Conservation (phyloP, 2,888 invertebrate species). For the Epinotia brunnichana region DNA sequence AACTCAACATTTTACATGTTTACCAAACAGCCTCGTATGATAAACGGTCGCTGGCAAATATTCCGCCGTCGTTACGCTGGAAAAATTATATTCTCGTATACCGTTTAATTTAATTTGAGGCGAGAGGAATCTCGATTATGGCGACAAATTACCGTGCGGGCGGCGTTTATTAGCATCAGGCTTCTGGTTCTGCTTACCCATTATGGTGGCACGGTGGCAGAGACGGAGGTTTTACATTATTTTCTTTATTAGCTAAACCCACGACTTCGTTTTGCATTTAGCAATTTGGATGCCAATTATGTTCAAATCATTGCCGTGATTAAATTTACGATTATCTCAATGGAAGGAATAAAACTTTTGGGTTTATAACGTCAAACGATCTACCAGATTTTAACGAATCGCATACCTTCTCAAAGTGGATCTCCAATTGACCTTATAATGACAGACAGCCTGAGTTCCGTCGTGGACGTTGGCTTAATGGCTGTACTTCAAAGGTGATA, state of each 20-base stretch:
- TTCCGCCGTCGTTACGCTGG: slow-evolving; percentile 46
- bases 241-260: slow-evolving; percentile 42
- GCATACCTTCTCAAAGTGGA: background rate
- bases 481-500: background rate
- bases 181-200: slow-evolving; percentile 63
- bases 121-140: slow-evolving; percentile 73
- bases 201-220: slow-evolving; percentile 60
- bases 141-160: slow-evolving; percentile 74
- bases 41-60: slow-evolving; percentile 49
- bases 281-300: slow-evolving; percentile 19
- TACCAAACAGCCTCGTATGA: slow-evolving; percentile 47
- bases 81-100: slow-evolving; percentile 55
- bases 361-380: slow-evolving; percentile 18
- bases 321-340: slow-evolving; percentile 27
- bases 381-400: slow-evolving; percentile 13
- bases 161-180: slow-evolving; percentile 70
- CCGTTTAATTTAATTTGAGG: slow-evolving; percentile 71
- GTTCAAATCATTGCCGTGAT: slow-evolving; percentile 15
- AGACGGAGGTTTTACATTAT: slow-evolving; percentile 36
- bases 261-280: slow-evolving; percentile 32
- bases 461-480: no score
- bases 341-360: slow-evolving; percentile 12
- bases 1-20: slow-evolving; percentile 48
- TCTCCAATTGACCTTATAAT: slow-evolving; percentile 2
- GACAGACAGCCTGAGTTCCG: background rate